Evolutionary conservation across 1,140 invertebrate genomes (phyloP).

Genomic region (Drosophila ambigua): DNA sequence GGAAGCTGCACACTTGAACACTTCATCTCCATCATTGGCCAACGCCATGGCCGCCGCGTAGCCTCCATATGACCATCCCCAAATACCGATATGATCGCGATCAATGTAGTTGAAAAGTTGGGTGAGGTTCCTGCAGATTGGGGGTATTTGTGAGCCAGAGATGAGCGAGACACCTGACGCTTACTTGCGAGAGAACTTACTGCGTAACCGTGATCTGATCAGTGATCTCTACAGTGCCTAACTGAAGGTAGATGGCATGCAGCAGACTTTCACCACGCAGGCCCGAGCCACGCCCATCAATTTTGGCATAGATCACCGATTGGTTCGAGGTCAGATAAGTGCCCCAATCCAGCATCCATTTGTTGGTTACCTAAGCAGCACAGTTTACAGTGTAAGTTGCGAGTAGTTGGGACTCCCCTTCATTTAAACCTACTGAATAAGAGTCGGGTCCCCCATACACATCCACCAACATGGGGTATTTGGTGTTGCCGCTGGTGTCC

Average conservation of each 20-base stretch:
- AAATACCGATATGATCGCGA: conserved; percentile 88
- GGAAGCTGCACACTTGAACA: conserved; percentile 96
- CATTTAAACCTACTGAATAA: conserved; percentile 87
- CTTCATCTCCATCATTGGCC: conserved; percentile 88
- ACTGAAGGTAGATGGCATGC: conserved; percentile 91
- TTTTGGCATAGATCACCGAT: conserved; percentile 93
- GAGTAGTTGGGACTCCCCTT: too few species aligned
- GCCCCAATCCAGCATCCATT: conserved; percentile 91
- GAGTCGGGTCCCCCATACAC: conserved; percentile 96
- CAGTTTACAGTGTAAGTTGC: not conserved
- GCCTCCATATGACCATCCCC: conserved; percentile 98
- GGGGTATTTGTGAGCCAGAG: too few species aligned
- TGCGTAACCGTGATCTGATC: conserved; percentile 89
- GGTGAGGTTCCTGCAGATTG: conserved; percentile 85
- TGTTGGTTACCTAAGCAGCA: conserved; percentile 84
- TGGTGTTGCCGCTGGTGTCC: conserved; percentile 87
- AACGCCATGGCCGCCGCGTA: conserved; percentile 93
- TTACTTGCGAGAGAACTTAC: conserved; percentile 66
- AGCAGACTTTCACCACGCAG: conserved; percentile 92
- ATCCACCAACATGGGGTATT: conserved; percentile 94
- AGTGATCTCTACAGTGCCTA: conserved; percentile 94
- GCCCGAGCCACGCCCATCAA: conserved; percentile 95
- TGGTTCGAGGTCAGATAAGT: conserved; percentile 92
- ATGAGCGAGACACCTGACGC: too few species aligned
- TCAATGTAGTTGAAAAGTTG: conserved; percentile 89